A percentile compares a stretch with the other conserved stretches of the same genome.
These are phyloP conservation scores for Eutolmus rufibarbis DNA, from an alignment of 2,888 invertebrate genomes.

Conservation along the genomic window DNA sequence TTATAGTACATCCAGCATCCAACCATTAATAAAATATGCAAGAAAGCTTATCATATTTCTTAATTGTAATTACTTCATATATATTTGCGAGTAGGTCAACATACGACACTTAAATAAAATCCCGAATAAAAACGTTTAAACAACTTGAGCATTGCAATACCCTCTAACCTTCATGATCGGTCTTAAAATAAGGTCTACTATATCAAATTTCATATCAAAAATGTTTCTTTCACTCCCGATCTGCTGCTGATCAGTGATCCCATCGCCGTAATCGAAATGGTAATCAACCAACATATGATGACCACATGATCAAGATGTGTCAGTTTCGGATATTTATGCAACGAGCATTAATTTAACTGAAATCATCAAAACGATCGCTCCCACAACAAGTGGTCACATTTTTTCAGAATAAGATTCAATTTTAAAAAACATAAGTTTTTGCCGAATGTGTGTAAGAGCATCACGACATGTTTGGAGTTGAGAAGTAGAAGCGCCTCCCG, in stretches of 20 bases:
- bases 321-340: constrained; percentile 17
- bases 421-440: neutral
- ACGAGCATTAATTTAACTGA: neutral
- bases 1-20: no score
- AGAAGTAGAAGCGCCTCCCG: neutral
- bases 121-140: neutral
- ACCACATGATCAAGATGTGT: constrained; percentile 6
- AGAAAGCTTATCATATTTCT: no score
- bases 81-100: no score
- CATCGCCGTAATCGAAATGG: neutral
- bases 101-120: neutral
- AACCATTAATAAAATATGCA: no score
- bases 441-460: neutral
- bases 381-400: constrained; percentile 15
- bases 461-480: neutral
- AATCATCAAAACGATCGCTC: constrained; percentile 14
- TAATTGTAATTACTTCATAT: no score
- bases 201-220: neutral
- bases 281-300: neutral
- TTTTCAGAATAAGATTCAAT: neutral
- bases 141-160: neutral
- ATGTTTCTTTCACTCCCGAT: neutral
- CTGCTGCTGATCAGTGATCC: neutral
- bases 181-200: neutral
- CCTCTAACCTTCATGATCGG: neutral